Conservation (phyloP, 1,140 invertebrate species). For the Mamestra configurata region DNA sequence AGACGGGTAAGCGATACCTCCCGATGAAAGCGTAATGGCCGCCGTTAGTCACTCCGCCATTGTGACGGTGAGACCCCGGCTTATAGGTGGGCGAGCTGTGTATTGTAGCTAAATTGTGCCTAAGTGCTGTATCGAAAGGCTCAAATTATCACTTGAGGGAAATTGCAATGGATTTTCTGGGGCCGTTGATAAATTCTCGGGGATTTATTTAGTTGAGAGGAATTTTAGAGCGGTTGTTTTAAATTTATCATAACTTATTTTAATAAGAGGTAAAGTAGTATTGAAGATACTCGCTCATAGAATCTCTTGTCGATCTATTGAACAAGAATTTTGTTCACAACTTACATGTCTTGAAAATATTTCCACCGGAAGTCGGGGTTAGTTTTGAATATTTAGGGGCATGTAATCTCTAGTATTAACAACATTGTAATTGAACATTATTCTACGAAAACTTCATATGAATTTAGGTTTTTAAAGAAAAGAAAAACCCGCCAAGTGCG, state of each 20-base stretch:
- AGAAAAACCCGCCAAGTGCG: too few species aligned
- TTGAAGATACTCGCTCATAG: too few species aligned
- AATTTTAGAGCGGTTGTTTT: background rate
- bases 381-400: too few species aligned
- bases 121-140: conserved; percentile 31
- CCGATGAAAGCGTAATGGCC: conserved; percentile 49
- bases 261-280: too few species aligned
- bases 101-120: conserved; percentile 23
- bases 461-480: background rate
- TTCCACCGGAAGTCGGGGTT: too few species aligned
- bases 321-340: too few species aligned
- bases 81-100: conserved; percentile 9
- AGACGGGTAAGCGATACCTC: conserved; percentile 51
- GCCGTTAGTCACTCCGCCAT: conserved; percentile 49
- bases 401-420: too few species aligned
- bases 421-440: too few species aligned
- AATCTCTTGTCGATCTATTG: too few species aligned
- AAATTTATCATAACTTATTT: too few species aligned
- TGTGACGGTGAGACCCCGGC: conserved; percentile 23
- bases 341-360: too few species aligned
- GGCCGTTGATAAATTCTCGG: background rate
- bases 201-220: background rate
- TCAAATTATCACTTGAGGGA: conserved; percentile 21
- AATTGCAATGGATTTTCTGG: conserved; percentile 1
- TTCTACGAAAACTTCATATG: too few species aligned